Evolutionary conservation across 2,797 vertebrate genomes (phyloP).

Genomic region (Sebastes miniatus): DNA sequence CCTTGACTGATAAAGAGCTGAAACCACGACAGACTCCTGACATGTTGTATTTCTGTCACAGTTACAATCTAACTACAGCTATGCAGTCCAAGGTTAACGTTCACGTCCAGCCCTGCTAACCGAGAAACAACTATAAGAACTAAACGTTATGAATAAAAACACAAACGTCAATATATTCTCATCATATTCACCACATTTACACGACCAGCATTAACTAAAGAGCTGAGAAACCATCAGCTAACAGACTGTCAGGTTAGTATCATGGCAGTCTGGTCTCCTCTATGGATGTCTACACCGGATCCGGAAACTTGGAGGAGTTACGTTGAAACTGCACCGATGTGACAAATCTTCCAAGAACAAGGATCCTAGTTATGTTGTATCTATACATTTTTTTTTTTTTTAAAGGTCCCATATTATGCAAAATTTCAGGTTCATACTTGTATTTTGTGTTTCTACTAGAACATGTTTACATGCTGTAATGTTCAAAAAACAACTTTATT

Average conservation of each 20-base stretch:
- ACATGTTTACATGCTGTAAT: too few species aligned
- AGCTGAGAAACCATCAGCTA: neutral
- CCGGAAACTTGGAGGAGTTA: constrained; percentile 41
- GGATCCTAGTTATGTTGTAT: neutral
- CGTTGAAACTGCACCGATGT: constrained; percentile 30
- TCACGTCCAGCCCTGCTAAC: neutral
- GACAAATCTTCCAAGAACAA: neutral
- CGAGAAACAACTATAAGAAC: neutral
- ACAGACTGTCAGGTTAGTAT: neutral
- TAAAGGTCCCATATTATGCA: neutral
- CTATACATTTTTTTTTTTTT: neutral
- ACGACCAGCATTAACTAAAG: accelerated
- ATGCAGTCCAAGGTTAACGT: constrained; percentile 68
- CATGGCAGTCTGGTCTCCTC: neutral
- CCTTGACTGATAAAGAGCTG: constrained; percentile 53
- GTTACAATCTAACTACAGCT: too few species aligned
- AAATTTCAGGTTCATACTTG: too few species aligned
- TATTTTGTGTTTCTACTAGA: too few species aligned
- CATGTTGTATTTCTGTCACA: constrained; percentile 59
- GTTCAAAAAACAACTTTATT: too few species aligned
- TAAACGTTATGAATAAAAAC: accelerated
- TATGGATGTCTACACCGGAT: constrained; percentile 28
- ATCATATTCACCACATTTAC: neutral
- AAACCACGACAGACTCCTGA: constrained; percentile 48
- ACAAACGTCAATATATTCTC: accelerated